Evolutionary conservation across 1,140 invertebrate genomes (phyloP).

Genomic region (Meloidogyne floridensis): DNA sequence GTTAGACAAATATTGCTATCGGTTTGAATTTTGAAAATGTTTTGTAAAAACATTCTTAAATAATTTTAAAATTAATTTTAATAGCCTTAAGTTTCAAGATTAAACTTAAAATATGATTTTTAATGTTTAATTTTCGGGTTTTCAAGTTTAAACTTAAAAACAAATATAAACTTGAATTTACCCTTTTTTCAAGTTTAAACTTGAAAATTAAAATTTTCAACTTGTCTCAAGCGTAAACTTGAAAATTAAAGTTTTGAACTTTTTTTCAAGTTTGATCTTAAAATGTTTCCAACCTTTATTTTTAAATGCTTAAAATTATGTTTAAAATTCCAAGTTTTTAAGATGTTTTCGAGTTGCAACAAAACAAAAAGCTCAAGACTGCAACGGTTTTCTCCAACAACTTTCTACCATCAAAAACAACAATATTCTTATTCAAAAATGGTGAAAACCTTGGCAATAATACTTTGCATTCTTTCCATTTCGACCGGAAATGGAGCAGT

Average conservation of each 20-base stretch:
- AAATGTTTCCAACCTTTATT: too few relatives aligned
- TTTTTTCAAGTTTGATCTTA: too few relatives aligned
- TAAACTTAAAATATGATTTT: neutral
- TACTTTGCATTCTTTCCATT: neutral
- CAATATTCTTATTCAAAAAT: conserved; percentile 7
- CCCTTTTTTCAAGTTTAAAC: too few relatives aligned
- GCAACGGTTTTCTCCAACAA: neutral
- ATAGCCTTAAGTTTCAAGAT: too few relatives aligned
- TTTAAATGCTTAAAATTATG: too few relatives aligned
- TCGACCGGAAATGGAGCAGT: neutral
- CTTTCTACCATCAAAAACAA: neutral
- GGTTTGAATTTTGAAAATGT: neutral
- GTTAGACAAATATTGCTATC: neutral
- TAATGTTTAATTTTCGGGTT: neutral
- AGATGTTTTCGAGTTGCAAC: neutral
- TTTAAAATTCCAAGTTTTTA: neutral
- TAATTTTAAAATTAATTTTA: too few relatives aligned
- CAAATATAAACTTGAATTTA: too few relatives aligned
- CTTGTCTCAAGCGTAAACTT: neutral
- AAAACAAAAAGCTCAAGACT: neutral
- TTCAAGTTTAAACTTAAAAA: neutral
- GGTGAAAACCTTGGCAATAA: conserved; percentile 1
- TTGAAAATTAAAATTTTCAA: too few relatives aligned
- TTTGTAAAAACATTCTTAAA: too few relatives aligned
- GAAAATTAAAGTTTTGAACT: neutral